A percentile compares a stretch with the other conserved stretches of the same genome.
Conservation (phyloP, 2,888 invertebrate species). For the Dimorphilus gyrociliatus region DNA sequence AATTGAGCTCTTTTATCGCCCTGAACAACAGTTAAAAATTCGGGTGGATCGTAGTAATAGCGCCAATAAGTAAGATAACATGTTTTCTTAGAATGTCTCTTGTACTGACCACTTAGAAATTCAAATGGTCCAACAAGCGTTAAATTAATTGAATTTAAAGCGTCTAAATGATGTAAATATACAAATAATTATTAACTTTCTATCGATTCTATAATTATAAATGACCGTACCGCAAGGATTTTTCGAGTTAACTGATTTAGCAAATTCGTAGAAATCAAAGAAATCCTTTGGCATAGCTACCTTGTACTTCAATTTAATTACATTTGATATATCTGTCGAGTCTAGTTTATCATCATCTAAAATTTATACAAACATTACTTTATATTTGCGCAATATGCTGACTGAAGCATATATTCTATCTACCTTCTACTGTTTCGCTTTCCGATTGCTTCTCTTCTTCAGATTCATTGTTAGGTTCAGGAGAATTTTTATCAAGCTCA, state of each 20-base stretch:
- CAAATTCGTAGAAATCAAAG: constrained; percentile 63
- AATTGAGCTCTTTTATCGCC: constrained; percentile 50
- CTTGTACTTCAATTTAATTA: constrained; percentile 57
- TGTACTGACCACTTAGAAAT: constrained; percentile 44
- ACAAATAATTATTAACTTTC: too few species aligned
- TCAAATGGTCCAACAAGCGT: constrained; percentile 74
- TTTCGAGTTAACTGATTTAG: constrained; percentile 44
- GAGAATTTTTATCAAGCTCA: not conserved
- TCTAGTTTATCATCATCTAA: constrained; percentile 20
- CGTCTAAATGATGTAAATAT: constrained; percentile 34
- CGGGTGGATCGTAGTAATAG: constrained; percentile 82
- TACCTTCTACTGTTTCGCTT: not conserved
- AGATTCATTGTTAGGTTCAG: constrained; percentile 1
- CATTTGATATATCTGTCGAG: constrained; percentile 41
- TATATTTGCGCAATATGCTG: not conserved
- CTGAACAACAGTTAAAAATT: constrained; percentile 52
- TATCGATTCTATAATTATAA: constrained; percentile 3
- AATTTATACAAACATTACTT: not conserved
- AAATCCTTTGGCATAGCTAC: constrained; percentile 79
- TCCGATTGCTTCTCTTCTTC: constrained; percentile 1
- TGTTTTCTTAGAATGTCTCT: constrained; percentile 36
- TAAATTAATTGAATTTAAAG: constrained; percentile 49
- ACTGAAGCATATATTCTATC: not conserved
- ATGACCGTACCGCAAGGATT: constrained; percentile 40
- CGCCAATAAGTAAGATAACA: constrained; percentile 66